phyloP scores from a whole-genome alignment of 2,113 vertebrate genomes.

The Cisticola juncidis region DNA sequence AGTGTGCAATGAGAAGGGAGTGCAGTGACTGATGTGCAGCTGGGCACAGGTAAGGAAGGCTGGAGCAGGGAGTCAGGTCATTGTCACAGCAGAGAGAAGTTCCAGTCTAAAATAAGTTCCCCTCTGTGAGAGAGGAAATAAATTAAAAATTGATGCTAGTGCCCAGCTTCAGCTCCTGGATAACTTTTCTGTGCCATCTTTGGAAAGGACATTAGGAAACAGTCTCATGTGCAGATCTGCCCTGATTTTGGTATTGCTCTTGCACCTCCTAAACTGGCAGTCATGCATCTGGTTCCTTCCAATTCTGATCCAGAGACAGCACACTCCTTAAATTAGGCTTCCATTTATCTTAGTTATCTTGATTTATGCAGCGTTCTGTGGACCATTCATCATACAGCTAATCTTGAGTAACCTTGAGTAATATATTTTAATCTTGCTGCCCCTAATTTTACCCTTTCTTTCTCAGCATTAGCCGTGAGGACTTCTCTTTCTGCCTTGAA shows the following conservation, averaged over 20 bases:
- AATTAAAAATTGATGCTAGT: neutral
- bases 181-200: neutral
- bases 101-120: neutral
- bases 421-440: conserved; percentile 50
- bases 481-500: neutral
- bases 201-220: neutral
- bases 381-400: conserved; percentile 54
- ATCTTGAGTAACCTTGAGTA: conserved; percentile 55
- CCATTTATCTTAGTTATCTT: conserved; percentile 61
- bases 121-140: neutral
- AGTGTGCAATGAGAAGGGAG: neutral
- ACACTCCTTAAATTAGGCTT: conserved; percentile 39
- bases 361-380: conserved; percentile 21
- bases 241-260: neutral
- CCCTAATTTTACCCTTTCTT: conserved; percentile 37
- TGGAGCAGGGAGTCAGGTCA: neutral
- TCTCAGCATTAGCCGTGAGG: neutral
- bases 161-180: neutral
- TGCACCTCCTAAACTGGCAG: neutral
- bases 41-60: neutral
- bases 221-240: neutral
- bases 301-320: conserved; percentile 27
- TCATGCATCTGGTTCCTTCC: neutral
- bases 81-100: neutral
- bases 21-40: neutral